Evolutionary conservation across 2,113 vertebrate species (phyloP), one percentile per base, ranked within the genome.

Genomic region (Saguinus midas): DNA sequence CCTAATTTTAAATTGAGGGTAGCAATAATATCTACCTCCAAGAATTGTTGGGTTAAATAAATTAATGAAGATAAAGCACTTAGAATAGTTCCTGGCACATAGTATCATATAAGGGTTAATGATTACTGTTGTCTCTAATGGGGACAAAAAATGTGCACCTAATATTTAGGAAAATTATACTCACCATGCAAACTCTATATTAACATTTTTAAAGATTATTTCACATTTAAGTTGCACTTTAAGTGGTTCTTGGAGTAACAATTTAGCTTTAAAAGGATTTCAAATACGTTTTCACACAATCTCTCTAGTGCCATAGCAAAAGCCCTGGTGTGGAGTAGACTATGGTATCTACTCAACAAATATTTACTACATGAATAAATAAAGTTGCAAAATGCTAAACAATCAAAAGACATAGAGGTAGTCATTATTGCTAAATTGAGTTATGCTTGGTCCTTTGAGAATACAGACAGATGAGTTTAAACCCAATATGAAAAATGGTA

Each of bases 161-260:
- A 72, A 43, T 70, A 88, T 90, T 94, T 85, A 61, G 6, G 87
- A 66, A n/a, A 76, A 86, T 12, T 61, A 80, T 75, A 55, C n/a
- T 78, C 5, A 25, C 5, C 5, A 27, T 29, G 17, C 68, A 78
- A 90, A 75, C 6, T 37, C 2, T 20, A 25, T 50, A 76, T 32
- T 75, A 68, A 55, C 48, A 10, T 5, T n/a, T 93, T 92, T 90
- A 48, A 52, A 52, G 32, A 79, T 80, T 80, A 61, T 48, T 92
- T 95, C 61, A 84, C n/a, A 94, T 86, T 94, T 76, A 79, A 82
- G 18, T 81, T 84, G 40, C 23, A 94, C 64, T 90, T 66, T 81
- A 95, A 68, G 5, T 83, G 8, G 45, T 32, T 91, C 25, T 89
- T 85, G 11, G 8, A 87, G 83, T 61, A 93, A 80, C 0, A 79